Conservation (phyloP, 64 coral and sea anemone species). For the Pocillopora damicornis region DNA sequence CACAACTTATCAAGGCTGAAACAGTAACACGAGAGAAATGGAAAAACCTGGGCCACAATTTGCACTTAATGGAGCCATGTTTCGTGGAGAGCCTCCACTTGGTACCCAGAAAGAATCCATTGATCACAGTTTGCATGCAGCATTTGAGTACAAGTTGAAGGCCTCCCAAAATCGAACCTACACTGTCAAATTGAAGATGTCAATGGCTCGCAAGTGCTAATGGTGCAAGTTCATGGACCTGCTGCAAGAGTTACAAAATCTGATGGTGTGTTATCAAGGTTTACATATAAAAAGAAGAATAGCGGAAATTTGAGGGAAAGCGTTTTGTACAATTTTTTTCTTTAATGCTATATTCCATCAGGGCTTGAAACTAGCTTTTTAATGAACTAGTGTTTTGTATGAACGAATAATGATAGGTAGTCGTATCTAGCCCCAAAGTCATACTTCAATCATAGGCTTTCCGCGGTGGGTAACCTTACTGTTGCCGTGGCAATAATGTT, state of each 20-base stretch:
- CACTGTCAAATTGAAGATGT: neutral
- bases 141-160: neutral
- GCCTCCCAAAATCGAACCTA: constrained; percentile 19
- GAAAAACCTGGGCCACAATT: constrained; percentile 28
- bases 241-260: no score
- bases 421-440: no score
- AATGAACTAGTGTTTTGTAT: no score
- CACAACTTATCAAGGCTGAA: constrained; percentile 26
- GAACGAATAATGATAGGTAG: no score
- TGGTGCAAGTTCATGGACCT: neutral
- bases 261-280: neutral
- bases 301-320: neutral
- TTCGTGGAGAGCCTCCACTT: constrained; percentile 37
- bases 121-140: neutral
- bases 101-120: neutral
- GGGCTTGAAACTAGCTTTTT: no score
- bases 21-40: constrained; percentile 23
- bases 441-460: no score
- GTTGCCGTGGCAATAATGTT: neutral
- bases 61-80: constrained; percentile 49
- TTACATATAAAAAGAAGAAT: neutral
- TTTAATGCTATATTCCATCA: no score
- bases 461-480: neutral
- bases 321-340: no score
- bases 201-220: neutral